Evolutionary conservation across 64 coral and sea anemone species (phyloP).

Genomic region (Porites australiensis): DNA sequence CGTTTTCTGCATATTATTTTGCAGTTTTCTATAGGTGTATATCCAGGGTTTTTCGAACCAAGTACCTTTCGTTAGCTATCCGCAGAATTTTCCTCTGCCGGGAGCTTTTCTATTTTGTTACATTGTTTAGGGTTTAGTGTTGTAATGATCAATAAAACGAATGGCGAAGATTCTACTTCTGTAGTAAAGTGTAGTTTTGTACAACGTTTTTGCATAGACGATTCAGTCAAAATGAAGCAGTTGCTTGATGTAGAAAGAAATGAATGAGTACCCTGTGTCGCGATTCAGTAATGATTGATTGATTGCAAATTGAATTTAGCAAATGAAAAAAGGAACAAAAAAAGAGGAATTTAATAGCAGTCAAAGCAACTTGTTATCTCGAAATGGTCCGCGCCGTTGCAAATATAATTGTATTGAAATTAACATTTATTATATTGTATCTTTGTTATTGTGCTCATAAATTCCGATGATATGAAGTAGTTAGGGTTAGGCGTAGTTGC

Average conservation of each 20-base stretch:
- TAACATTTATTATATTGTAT: constrained; percentile 66
- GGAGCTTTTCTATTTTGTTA: constrained; percentile 58
- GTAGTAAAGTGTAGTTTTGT: constrained; percentile 49
- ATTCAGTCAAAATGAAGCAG: neutral
- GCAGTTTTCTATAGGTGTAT: constrained; percentile 61
- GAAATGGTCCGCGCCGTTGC: constrained; percentile 42
- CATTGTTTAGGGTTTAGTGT: constrained; percentile 17
- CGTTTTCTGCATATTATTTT: constrained; percentile 15
- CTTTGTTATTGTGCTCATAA: constrained; percentile 50
- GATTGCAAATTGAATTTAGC: constrained; percentile 32
- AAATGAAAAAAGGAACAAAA: constrained; percentile 4
- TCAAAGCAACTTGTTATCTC: constrained; percentile 41
- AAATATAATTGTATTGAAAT: constrained; percentile 68
- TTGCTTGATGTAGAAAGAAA: constrained; percentile 19
- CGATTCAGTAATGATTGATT: constrained; percentile 34
- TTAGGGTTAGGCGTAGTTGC: constrained; percentile 10
- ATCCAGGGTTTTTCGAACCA: constrained; percentile 12
- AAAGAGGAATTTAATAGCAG: constrained; percentile 58
- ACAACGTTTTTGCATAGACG: constrained; percentile 32
- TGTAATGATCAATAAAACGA: constrained; percentile 8
- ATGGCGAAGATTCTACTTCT: neutral
- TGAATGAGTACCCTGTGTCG: constrained; percentile 14
- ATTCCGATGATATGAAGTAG: constrained; percentile 38
- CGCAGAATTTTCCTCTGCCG: constrained; percentile 39
- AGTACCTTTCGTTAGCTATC: constrained; percentile 18